Percentiles rank a stretch among this genome's conserved stretches.
phyloP scores from a whole-genome alignment of 2,113 vertebrate species.

The Chionis minor region DNA sequence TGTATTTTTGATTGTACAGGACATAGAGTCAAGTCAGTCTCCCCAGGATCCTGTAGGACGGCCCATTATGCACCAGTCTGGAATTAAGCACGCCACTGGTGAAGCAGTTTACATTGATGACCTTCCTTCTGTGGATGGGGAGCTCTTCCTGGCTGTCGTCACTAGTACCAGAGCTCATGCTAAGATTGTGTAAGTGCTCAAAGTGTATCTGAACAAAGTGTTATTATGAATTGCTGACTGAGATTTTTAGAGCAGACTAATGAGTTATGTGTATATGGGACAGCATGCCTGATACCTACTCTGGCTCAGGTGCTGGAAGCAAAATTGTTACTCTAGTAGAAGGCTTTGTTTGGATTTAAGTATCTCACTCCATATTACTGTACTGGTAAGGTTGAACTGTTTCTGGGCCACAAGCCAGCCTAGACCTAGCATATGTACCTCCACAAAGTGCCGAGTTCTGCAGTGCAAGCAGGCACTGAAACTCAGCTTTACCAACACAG shows the following conservation, averaged over 20 bases:
- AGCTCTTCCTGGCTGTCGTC: constrained; percentile 84
- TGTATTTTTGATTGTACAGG: constrained; percentile 61
- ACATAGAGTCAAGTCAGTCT: constrained; percentile 69
- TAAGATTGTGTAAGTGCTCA: constrained; percentile 79
- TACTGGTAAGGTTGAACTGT: not conserved
- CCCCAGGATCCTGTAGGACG: constrained; percentile 84
- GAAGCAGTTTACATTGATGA: constrained; percentile 90
- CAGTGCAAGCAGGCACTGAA: accelerated
- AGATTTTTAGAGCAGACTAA: not conserved
- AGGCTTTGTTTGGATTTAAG: not conserved
- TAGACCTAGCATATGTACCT: not conserved
- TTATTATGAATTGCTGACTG: not conserved
- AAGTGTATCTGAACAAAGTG: not conserved
- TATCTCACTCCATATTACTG: not conserved
- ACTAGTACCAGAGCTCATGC: constrained; percentile 88
- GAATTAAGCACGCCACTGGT: constrained; percentile 86
- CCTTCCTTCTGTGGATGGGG: constrained; percentile 79
- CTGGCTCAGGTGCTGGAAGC: not conserved
- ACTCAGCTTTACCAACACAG: not conserved
- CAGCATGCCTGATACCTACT: not conserved
- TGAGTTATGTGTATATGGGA: not conserved
- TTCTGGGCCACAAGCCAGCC: not conserved
- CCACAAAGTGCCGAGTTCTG: not conserved
- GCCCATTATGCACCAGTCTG: constrained; percentile 86
- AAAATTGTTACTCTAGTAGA: not conserved